Evolutionary conservation across 2,888 invertebrate species (phyloP).

Genomic region (Phragmatobia fuliginosa): DNA sequence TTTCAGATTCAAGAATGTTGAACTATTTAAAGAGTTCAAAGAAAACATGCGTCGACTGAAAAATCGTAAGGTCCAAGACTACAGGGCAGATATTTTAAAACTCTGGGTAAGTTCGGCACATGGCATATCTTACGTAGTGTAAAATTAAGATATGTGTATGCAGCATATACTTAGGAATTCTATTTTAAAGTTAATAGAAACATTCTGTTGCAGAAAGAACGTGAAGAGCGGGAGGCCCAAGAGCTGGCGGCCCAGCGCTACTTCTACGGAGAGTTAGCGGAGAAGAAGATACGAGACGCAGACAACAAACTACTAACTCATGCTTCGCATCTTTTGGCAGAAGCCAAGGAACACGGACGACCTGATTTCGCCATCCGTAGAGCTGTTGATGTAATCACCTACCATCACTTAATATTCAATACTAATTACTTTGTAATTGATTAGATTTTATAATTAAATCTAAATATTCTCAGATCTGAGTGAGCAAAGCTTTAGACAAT

Average conservation of each 20-base stretch:
- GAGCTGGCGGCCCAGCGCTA: slow-evolving; percentile 66
- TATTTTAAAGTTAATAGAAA: neutral
- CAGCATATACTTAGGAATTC: neutral
- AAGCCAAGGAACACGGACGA: slow-evolving; percentile 73
- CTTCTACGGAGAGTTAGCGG: slow-evolving; percentile 77
- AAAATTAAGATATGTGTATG: neutral
- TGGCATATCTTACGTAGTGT: neutral
- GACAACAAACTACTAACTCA: slow-evolving; percentile 84
- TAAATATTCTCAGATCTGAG: neutral
- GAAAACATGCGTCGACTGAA: slow-evolving; percentile 69
- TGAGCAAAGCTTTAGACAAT: neutral
- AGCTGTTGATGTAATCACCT: slow-evolving; percentile 71
- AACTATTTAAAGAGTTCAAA: slow-evolving; percentile 78
- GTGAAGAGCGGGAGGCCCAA: slow-evolving; percentile 66
- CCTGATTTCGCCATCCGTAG: slow-evolving; percentile 76
- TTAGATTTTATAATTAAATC: neutral
- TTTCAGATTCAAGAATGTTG: slow-evolving; percentile 82
- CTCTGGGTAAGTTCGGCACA: slow-evolving; percentile 73
- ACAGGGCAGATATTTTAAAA: slow-evolving; percentile 76
- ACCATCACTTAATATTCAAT: neutral
- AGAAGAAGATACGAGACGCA: slow-evolving; percentile 70
- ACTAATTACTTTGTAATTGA: neutral
- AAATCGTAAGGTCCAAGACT: slow-evolving; percentile 72
- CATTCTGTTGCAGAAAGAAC: slow-evolving; percentile 66
- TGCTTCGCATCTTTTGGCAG: slow-evolving; percentile 76